These are phyloP conservation scores for Polypedilum pembai DNA, from an alignment of 1,140 invertebrate genomes.

Conservation along the genomic window DNA sequence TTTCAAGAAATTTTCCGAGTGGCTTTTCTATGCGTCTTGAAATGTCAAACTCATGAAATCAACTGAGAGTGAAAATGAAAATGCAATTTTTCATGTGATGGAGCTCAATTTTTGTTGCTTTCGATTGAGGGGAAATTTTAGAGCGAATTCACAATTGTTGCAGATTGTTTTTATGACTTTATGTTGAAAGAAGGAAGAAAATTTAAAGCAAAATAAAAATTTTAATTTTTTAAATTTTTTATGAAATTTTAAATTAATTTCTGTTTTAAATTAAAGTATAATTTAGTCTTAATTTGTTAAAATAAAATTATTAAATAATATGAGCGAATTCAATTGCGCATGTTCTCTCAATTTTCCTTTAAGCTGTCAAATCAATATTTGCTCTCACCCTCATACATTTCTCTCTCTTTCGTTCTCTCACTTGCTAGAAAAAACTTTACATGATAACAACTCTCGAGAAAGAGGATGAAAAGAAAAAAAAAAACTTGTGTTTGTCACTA, in stretches of 20 bases:
- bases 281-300: neutral
- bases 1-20: neutral
- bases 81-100: constrained; percentile 15
- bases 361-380: neutral
- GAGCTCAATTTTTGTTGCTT: neutral
- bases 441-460: neutral
- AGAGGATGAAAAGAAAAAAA: neutral
- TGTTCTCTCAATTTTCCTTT: neutral
- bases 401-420: neutral
- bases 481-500: neutral
- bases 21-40: neutral
- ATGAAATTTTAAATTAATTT: neutral
- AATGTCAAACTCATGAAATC: neutral
- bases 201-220: neutral
- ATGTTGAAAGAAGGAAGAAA: neutral
- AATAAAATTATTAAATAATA: neutral
- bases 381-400: neutral
- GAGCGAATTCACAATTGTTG: constrained; percentile 14
- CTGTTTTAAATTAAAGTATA: neutral
- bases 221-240: neutral
- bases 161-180: neutral
- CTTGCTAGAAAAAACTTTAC: neutral
- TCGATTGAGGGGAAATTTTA: neutral
- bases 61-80: constrained; percentile 22
- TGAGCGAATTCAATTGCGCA: neutral